Evolutionary conservation across 2,113 vertebrate genomes (phyloP).

Genomic region (Pseudopodoces humilis): DNA sequence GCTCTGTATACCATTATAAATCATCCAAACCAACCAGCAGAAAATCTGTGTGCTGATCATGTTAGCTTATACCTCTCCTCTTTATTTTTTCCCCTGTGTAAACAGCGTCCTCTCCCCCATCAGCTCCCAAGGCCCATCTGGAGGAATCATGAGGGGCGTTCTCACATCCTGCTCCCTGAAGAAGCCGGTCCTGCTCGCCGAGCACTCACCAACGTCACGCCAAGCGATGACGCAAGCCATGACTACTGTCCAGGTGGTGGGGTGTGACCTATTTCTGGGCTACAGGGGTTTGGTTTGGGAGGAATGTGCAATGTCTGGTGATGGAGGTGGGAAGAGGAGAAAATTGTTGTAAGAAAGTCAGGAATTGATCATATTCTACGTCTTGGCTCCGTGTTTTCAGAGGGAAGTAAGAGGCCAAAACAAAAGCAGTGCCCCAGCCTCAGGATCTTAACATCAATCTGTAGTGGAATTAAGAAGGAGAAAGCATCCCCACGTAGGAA

Average conservation of each 20-base stretch:
- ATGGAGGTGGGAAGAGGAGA: not conserved
- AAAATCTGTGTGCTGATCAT: not conserved
- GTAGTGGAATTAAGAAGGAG: not conserved
- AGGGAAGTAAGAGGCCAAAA: not conserved
- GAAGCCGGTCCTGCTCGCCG: not conserved
- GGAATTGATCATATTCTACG: not conserved
- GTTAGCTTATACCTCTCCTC: not conserved
- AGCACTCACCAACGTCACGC: not conserved
- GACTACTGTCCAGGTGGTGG: not conserved
- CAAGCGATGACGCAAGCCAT: not conserved
- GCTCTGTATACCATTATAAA: conserved; percentile 12
- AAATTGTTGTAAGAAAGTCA: not conserved
- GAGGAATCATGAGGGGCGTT: not conserved
- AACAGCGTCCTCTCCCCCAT: not conserved
- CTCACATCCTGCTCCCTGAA: not conserved
- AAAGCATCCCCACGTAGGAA: not conserved
- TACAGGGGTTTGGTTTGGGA: not conserved
- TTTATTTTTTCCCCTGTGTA: not conserved
- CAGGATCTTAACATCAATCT: not conserved
- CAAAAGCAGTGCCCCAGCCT: not conserved
- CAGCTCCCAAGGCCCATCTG: not conserved
- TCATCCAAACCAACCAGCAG: not conserved
- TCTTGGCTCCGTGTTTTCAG: not conserved
- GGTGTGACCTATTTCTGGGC: not conserved
- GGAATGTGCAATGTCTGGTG: not conserved